Percentiles rank a stretch among this genome's conserved stretches.
phyloP scores from a whole-genome alignment of 2,113 vertebrate genomes.

The Myanophis thanlyinensis region DNA sequence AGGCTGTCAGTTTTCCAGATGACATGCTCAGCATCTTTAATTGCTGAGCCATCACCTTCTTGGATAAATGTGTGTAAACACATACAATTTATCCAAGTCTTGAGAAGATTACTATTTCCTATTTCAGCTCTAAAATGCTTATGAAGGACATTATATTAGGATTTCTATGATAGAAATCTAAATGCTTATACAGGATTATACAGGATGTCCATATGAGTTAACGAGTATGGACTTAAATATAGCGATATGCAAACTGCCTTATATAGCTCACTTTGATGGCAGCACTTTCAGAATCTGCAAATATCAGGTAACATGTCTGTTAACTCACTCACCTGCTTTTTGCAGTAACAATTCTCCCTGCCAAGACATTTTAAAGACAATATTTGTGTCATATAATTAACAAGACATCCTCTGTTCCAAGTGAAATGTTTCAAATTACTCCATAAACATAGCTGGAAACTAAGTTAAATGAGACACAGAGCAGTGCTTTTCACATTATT shows the following conservation, averaged over 20 bases:
- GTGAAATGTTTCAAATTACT: conserved; percentile 15
- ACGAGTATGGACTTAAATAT: background rate
- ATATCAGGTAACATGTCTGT: no score
- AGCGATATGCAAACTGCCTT: background rate
- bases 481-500: background rate
- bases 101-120: background rate
- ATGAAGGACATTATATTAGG: background rate
- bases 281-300: background rate
- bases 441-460: background rate
- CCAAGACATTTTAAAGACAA: background rate
- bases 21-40: background rate
- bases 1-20: no score
- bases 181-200: background rate
- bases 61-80: background rate
- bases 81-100: background rate
- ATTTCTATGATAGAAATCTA: background rate
- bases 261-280: background rate
- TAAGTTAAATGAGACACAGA: background rate
- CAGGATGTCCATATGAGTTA: background rate
- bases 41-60: background rate
- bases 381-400: background rate
- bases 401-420: background rate
- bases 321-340: background rate
- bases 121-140: background rate
- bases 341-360: background rate